Evolutionary conservation across 2,888 invertebrate species (phyloP), one percentile per base, ranked within the genome.

Genomic region (Gastrophysa polygoni): DNA sequence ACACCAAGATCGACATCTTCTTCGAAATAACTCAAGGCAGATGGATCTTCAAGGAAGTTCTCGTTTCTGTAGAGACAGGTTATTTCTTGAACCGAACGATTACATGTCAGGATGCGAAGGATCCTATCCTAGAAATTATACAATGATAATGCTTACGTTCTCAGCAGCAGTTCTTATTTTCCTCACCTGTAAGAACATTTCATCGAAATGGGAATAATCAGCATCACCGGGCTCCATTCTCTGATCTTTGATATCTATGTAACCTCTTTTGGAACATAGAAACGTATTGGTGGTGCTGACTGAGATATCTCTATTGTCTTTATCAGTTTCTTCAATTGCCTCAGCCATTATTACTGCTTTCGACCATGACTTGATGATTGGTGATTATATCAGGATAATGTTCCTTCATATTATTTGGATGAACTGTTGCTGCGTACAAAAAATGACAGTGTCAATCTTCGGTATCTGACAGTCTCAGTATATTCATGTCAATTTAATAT

Each of bases 221-320:
- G 56, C 61, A 47, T 64, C 64, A 17, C 60, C 61, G 14, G 64
- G 64, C 32, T 64, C 61, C 54, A 61, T 64, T 57, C 47, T 49
- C 14, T 55, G 57, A 24, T 59, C 54, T 14, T 58, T 44, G 29
- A 64, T 56, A 17, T 59, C 58, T 17, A 50, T 51, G 18, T 57
- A 51, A 8, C 61, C 61, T 38, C 56, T 54, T 50, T 61, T 64
- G 11, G 50, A 21, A 51, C 61, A 57, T 50, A 64, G 56, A 21
- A 28, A 59, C 7, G 52, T 54, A 14, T 50, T 61, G 50, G 58
- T 58, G n/a, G 49, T 64, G 32, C 58, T 64, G 14, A 38, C 51
- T 24, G 58, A 29, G 46, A 57, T 48, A 29, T 61, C 52, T 43
- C 28, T 54, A 16, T n/a, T 48, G 28, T 61, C 52, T 43, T 20